Conservation (phyloP, 2,888 invertebrate genomes). For the Tolmerus cingulatus region DNA sequence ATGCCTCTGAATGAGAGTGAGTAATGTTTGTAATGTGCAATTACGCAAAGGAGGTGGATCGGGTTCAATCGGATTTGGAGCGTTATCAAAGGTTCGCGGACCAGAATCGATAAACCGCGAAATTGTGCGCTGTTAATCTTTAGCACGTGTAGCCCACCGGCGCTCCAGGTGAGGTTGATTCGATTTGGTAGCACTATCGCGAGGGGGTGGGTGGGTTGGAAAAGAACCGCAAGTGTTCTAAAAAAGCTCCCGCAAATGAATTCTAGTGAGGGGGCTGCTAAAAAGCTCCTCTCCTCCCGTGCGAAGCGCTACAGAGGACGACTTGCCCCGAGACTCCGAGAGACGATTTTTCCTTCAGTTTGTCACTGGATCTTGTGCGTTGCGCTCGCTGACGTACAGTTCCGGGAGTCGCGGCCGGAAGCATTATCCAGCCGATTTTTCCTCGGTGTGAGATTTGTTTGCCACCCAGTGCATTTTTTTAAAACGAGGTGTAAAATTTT, state of each 20-base stretch:
- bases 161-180: background rate
- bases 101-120: background rate
- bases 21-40: background rate
- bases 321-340: background rate
- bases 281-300: background rate
- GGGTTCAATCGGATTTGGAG: background rate
- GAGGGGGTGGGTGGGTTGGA: background rate
- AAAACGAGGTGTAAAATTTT: background rate
- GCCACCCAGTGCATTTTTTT: background rate
- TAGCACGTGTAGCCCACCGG: background rate
- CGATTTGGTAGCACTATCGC: background rate
- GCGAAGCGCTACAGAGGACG: background rate
- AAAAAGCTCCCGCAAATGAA: background rate
- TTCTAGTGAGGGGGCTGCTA: background rate
- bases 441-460: background rate
- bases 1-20: background rate
- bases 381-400: background rate
- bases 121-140: background rate
- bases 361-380: constrained; percentile 12
- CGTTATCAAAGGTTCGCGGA: background rate
- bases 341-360: background rate
- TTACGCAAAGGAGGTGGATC: background rate
- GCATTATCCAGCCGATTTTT: background rate
- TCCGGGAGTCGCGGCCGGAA: background rate
- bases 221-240: constrained; percentile 2